A percentile compares a stretch with the other conserved stretches of the same genome.
These are phyloP conservation scores for Macquaria ambigua DNA, from an alignment of 2,113 vertebrate genomes.

Conservation along the genomic window DNA sequence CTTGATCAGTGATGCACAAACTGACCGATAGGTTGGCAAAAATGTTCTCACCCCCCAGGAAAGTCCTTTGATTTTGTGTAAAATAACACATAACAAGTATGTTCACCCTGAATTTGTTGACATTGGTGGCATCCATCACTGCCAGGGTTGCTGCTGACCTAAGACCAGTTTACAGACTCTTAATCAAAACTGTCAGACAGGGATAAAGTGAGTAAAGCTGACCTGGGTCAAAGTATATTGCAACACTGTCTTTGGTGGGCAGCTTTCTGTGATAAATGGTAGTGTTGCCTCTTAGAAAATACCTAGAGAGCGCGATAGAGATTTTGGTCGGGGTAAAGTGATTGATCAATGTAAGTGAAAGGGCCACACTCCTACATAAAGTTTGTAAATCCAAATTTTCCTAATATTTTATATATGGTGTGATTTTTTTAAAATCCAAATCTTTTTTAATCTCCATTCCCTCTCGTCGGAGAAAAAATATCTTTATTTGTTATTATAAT, in stretches of 20 bases:
- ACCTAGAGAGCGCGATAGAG: background rate
- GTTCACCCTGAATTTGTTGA: background rate
- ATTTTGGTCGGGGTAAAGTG: background rate
- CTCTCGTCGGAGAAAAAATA: too few species aligned
- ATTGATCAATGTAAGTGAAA: background rate
- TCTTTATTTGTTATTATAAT: too few species aligned
- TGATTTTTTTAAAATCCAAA: too few species aligned
- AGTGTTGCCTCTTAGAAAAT: background rate
- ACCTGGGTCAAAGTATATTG: constrained; percentile 19
- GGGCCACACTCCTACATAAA: background rate
- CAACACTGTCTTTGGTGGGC: background rate
- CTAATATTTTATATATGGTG: background rate
- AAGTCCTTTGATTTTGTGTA: background rate
- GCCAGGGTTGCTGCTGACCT: constrained; percentile 18
- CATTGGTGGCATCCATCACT: constrained; percentile 23
- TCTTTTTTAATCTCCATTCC: too few species aligned
- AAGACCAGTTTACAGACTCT: constrained; percentile 32
- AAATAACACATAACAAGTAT: background rate
- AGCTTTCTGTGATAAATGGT: constrained; percentile 17
- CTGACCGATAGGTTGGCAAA: background rate
- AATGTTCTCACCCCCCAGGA: background rate
- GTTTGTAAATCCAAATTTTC: background rate
- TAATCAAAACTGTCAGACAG: constrained; percentile 25
- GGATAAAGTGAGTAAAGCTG: constrained; percentile 6
- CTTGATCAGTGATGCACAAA: constrained; percentile 24